Conservation (phyloP, 2,888 invertebrate species). For the Yponomeuta sedellus region DNA sequence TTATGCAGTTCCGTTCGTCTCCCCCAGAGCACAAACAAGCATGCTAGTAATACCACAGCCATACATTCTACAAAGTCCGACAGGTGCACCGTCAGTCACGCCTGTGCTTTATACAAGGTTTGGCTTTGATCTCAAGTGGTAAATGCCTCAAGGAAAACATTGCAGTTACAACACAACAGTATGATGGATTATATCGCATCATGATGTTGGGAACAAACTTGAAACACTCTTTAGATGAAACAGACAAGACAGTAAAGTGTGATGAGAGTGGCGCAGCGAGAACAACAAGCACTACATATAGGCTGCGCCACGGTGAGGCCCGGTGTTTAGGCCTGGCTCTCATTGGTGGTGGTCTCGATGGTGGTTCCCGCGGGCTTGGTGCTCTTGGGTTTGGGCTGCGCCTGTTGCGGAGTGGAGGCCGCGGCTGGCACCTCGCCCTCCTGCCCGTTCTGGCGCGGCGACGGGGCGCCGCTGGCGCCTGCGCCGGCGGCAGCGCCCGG, state of each 20-base stretch:
- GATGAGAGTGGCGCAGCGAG: constrained; percentile 49
- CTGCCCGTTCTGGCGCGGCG: constrained; percentile 48
- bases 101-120: background rate
- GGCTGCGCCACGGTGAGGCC: constrained; percentile 43
- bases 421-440: constrained; percentile 46
- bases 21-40: constrained; percentile 36
- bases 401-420: constrained; percentile 38
- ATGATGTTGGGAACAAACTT: constrained; percentile 40
- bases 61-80: background rate
- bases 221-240: constrained; percentile 53
- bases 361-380: constrained; percentile 55
- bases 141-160: constrained; percentile 22
- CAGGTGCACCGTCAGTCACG: background rate
- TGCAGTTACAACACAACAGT: constrained; percentile 31
- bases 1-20: constrained; percentile 56
- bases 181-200: constrained; percentile 32
- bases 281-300: constrained; percentile 54
- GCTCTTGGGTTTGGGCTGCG: constrained; percentile 52
- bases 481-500: constrained; percentile 22
- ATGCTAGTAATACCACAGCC: constrained; percentile 27
- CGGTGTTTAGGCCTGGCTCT: constrained; percentile 67
- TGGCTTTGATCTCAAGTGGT: background rate
- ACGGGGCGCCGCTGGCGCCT: constrained; percentile 23
- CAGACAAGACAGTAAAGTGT: constrained; percentile 45
- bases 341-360: constrained; percentile 66